Evolutionary conservation across 2,113 vertebrate genomes (phyloP), one percentile per base, ranked within the genome.

Genomic region (Macrotis lagotis): DNA sequence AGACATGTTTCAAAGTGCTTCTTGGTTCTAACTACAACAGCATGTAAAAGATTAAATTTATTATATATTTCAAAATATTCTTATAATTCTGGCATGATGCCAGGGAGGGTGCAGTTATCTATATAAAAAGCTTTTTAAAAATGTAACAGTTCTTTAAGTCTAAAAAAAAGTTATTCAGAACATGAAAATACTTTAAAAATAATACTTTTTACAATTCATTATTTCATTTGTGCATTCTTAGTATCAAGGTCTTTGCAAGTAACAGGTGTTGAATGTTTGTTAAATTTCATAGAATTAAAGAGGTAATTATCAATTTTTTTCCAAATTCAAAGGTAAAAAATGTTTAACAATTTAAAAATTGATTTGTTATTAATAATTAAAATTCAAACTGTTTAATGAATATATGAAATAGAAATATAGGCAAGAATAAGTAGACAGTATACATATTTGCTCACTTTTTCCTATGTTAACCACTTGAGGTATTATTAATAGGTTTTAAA

Each of bases 1-100:
- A 92, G 94, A 95, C 14, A 90, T n/a, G 89, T 96, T 95, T 97
- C 95, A 98, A 97, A 92, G 51, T 28, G 91, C 97, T 97, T 97
- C 95, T 97, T 91, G 91, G 37, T n/a, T 91, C 25, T 96, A 95
- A 95, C 88, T 96, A 51, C 50, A 94, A 94, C 91, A 94, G 93
- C 91, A 83, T 83, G 16, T 22, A 83, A 83, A 83, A 83, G 66
- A 44, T 44, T 44, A 83, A 83, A 22, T 19, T 83, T 83, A 83
- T 44, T 83, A n/a, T 6, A 83, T 44, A 44, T 44, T 83, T 24
- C 19, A 44, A 83, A 83, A 83, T 83, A n/a, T 83, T 74, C 66
- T 74, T 83, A 44, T 83, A 83, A 19, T 83, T 44, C 66, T 83
- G 31, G 37, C 1, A 44, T 22, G 44, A 44, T 83, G n/a, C 37